Percentiles rank a stretch among this genome's conserved stretches.
phyloP scores from a whole-genome alignment of 30 jellyfish, hydroid and myxozoan species.

The Turritopsis rubra region DNA sequence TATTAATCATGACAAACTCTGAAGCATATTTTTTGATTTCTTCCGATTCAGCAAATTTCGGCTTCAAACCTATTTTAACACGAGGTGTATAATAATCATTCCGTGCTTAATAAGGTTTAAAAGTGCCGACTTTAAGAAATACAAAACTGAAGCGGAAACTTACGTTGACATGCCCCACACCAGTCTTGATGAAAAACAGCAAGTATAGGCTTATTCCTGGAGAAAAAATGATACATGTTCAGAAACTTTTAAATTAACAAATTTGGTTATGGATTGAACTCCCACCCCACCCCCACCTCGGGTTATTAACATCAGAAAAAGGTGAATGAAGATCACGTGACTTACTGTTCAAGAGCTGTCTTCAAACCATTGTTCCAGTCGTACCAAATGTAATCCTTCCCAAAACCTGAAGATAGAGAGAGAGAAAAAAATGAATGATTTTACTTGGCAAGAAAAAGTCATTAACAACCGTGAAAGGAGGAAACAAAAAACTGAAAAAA shows the following conservation, averaged over 20 bases:
- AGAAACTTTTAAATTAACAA: neutral
- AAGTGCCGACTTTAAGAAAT: too few relatives aligned
- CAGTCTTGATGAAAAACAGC: conserved; percentile 92
- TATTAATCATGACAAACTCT: conserved; percentile 78
- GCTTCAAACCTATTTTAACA: conserved; percentile 67
- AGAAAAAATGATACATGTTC: neutral
- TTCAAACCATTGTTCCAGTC: conserved; percentile 66
- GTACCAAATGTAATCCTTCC: conserved; percentile 76
- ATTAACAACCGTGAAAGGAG: too few relatives aligned
- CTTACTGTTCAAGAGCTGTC: conserved; percentile 64
- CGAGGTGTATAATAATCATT: neutral
- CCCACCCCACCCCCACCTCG: neutral
- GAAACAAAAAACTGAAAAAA: neutral
- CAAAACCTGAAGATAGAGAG: conserved; percentile 88
- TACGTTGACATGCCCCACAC: conserved; percentile 98
- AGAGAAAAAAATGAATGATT: neutral
- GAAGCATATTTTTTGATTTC: conserved; percentile 60
- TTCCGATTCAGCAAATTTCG: conserved; percentile 83
- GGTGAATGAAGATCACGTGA: neutral
- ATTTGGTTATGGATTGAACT: neutral
- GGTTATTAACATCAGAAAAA: neutral
- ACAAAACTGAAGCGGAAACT: conserved; percentile 7
- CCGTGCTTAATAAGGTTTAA: neutral
- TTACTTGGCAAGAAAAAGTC: neutral
- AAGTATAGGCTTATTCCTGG: conserved; percentile 85